phyloP scores from a whole-genome alignment of 2,888 invertebrate species.

The Zaprionus lineosus region DNA sequence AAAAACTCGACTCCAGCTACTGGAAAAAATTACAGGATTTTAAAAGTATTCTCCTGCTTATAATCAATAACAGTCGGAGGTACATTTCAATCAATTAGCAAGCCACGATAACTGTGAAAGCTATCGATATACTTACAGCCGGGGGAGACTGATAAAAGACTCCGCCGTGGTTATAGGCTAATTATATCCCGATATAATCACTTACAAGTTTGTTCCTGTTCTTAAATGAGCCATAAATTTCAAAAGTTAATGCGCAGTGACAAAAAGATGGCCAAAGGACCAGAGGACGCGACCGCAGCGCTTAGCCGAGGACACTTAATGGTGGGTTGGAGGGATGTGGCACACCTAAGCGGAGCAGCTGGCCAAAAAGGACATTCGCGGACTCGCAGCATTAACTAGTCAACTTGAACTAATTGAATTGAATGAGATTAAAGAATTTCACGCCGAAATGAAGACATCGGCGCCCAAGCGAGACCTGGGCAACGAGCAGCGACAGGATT shows the following conservation, averaged over 20 bases:
- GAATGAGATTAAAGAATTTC: conserved; percentile 82
- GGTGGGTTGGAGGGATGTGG: not conserved
- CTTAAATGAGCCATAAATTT: conserved; percentile 75
- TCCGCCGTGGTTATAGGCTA: conserved; percentile 24
- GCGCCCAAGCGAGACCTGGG: conserved; percentile 45
- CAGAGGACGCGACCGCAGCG: conserved; percentile 20
- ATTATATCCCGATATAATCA: conserved; percentile 29
- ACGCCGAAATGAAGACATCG: conserved; percentile 74
- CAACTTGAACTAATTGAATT: conserved; percentile 83
- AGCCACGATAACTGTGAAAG: no score
- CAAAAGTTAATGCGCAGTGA: conserved; percentile 71
- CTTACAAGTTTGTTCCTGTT: conserved; percentile 35
- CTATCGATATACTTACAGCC: no score
- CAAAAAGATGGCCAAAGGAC: conserved; percentile 33
- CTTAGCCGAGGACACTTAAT: not conserved
- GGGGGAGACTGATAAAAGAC: not conserved
- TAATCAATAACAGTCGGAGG: no score
- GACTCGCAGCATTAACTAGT: conserved; percentile 74
- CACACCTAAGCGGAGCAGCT: conserved; percentile 51
- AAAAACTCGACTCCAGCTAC: no score
- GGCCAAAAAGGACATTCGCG: conserved; percentile 51
- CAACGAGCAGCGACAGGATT: conserved; percentile 22
- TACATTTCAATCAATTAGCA: no score
- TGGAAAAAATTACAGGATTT: no score
- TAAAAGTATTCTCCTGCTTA: no score